phyloP scores from a whole-genome alignment of 2,888 invertebrate genomes.

The Eupelmus urozonus region DNA sequence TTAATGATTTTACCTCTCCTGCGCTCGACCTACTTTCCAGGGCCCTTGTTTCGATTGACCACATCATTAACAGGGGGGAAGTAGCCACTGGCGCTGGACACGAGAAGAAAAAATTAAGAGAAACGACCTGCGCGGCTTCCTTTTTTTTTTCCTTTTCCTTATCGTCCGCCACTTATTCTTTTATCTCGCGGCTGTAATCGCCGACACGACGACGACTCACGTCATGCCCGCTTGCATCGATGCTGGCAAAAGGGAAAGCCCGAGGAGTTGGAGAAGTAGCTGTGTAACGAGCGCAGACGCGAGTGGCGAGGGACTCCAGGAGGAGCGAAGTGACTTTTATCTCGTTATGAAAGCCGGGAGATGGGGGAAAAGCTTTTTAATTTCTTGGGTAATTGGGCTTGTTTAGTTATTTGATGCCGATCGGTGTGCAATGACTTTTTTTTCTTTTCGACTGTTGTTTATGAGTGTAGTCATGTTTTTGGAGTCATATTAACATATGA shows the following conservation, averaged over 20 bases:
- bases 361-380: no score
- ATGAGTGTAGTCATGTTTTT: no score
- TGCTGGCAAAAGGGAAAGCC: constrained; percentile 13
- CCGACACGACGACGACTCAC: constrained; percentile 39
- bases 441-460: no score
- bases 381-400: no score
- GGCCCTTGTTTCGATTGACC: constrained; percentile 5
- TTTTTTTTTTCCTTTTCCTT: constrained; percentile 5
- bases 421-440: no score
- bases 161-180: constrained; percentile 41
- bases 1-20: constrained; percentile 57
- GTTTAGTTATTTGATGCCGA: no score
- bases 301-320: no score
- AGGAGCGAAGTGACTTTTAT: no score
- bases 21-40: constrained; percentile 57
- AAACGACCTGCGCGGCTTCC: constrained; percentile 35
- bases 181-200: constrained; percentile 41
- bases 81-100: constrained; percentile 36
- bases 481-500: no score
- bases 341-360: no score
- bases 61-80: constrained; percentile 13
- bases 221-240: constrained; percentile 31
- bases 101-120: constrained; percentile 50
- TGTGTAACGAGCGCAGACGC: no score
- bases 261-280: background rate